Percentiles rank a stretch among this genome's conserved stretches.
Conservation (phyloP, 2,113 vertebrate genomes). For the Apteryx mantelli region DNA sequence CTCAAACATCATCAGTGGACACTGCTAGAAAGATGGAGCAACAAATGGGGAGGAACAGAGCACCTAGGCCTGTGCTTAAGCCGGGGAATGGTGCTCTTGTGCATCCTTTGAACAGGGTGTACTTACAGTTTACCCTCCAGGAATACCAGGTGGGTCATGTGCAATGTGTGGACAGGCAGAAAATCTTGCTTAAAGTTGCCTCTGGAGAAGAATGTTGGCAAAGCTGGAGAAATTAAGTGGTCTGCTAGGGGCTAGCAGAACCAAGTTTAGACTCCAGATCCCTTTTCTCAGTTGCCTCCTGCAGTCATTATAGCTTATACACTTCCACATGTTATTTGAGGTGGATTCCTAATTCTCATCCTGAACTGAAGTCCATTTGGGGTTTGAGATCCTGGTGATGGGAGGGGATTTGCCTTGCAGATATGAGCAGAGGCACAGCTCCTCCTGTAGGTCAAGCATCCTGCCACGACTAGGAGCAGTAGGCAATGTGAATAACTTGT, state of each 20-base stretch:
- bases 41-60: not conserved
- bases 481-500: not conserved
- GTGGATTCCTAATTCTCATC: not conserved
- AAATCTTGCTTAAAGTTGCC: not conserved
- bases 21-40: not conserved
- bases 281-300: too few species aligned
- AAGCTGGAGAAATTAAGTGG: not conserved
- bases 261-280: too few species aligned
- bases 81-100: not conserved
- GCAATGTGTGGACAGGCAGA: not conserved
- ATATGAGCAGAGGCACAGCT: not conserved
- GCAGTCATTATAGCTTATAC: not conserved
- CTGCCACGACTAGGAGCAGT: not conserved
- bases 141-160: not conserved
- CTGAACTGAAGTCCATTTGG: not conserved
- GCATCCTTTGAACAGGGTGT: not conserved
- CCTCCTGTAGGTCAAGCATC: not conserved
- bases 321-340: not conserved
- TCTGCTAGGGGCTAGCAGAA: not conserved
- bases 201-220: not conserved
- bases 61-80: not conserved
- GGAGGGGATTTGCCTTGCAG: fast-evolving
- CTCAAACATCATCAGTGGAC: not conserved
- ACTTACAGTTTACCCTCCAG: not conserved
- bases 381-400: not conserved